Evolutionary conservation across 2,797 vertebrate species (phyloP).

Genomic region (Coreius guichenoti): DNA sequence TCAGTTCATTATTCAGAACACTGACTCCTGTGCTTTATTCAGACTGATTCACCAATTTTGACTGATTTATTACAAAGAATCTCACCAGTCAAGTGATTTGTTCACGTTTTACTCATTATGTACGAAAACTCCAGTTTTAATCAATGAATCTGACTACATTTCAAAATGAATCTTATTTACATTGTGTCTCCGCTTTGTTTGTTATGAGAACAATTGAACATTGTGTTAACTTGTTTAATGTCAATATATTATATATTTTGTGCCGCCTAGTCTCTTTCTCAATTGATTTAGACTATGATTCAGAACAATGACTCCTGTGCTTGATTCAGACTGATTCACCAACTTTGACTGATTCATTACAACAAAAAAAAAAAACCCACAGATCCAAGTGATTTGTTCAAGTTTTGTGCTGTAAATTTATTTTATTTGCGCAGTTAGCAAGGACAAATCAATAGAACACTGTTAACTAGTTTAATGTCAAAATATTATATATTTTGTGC

Average conservation of each 20-base stretch:
- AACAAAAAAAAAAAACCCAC: not conserved
- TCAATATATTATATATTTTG: not conserved
- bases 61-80: not conserved
- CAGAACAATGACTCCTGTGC: not conserved
- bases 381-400: not conserved
- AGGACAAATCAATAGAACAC: not conserved
- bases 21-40: not conserved
- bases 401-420: not conserved
- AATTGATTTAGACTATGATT: not conserved
- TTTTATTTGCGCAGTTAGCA: not conserved
- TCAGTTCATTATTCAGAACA: not conserved
- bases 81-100: not conserved
- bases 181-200: not conserved
- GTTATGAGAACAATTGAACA: not conserved
- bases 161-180: not conserved
- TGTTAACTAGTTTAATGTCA: not conserved
- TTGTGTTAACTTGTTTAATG: not conserved
- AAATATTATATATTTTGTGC: not conserved
- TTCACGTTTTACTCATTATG: not conserved
- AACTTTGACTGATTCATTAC: not conserved
- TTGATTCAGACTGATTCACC: constrained; percentile 2
- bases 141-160: no score
- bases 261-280: not conserved
- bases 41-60: not conserved
- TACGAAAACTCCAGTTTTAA: no score